Evolutionary conservation across 2,113 vertebrate species (phyloP).

Genomic region (Corydoras sp.): DNA sequence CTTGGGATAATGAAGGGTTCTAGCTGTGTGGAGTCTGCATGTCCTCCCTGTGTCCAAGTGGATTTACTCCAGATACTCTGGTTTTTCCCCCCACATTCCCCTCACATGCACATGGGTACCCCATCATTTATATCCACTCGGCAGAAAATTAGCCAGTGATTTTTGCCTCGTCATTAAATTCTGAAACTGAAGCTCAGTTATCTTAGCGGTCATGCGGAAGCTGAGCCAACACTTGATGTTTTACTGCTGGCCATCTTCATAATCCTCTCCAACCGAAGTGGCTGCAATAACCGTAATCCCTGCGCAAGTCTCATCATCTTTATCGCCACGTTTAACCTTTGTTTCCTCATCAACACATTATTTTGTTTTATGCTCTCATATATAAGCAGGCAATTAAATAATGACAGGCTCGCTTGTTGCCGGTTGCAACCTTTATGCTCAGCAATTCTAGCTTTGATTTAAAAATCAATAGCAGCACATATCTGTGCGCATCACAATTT

Average conservation of each 20-base stretch:
- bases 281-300: background rate
- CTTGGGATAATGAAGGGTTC: too few relatives aligned
- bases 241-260: background rate
- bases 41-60: too few relatives aligned
- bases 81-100: too few relatives aligned
- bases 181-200: too few relatives aligned
- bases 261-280: background rate
- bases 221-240: background rate
- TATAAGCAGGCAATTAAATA: slow-evolving; percentile 2
- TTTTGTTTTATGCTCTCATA: background rate
- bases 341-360: background rate
- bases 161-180: too few relatives aligned
- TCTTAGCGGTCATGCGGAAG: too few relatives aligned
- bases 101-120: too few relatives aligned
- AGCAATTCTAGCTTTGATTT: slow-evolving; percentile 23
- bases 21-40: too few relatives aligned
- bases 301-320: background rate
- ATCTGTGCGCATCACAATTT: slow-evolving; percentile 20
- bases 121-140: too few relatives aligned
- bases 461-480: slow-evolving; percentile 22
- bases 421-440: background rate
- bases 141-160: too few relatives aligned
- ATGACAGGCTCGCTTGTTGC: background rate
- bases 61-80: too few relatives aligned
- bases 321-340: slow-evolving; percentile 6